A percentile compares a stretch with the other conserved stretches of the same genome.
These are phyloP conservation scores for Agelastica alni DNA, from an alignment of 2,888 invertebrate genomes.

Conservation along the genomic window DNA sequence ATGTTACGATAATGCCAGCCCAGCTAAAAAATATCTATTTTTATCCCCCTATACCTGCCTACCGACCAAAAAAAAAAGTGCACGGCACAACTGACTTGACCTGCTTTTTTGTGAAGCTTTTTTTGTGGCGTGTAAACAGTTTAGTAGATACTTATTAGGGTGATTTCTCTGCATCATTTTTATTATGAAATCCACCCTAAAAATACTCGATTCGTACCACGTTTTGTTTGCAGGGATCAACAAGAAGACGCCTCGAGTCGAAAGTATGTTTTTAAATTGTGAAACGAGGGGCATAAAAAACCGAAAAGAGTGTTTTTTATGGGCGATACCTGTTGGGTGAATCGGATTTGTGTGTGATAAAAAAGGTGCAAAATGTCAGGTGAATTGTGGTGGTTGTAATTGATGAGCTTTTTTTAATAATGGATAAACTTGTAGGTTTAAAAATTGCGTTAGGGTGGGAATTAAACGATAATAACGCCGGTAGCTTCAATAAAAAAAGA, in stretches of 20 bases:
- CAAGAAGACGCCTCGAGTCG: neutral
- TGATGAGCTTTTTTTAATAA: slow-evolving; percentile 29
- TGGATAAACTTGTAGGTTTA: neutral
- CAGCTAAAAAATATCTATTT: slow-evolving; percentile 5
- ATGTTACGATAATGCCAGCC: too few relatives aligned
- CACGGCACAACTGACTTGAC: slow-evolving; percentile 27
- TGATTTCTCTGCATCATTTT: slow-evolving; percentile 48
- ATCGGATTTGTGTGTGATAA: slow-evolving; percentile 29
- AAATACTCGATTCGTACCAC: slow-evolving; percentile 39
- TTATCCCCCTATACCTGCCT: slow-evolving; percentile 8
- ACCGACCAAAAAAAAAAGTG: slow-evolving; percentile 17
- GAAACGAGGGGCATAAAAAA: slow-evolving; percentile 38
- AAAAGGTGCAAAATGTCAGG: slow-evolving; percentile 43
- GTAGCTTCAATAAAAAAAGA: too few relatives aligned
- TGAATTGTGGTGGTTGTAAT: slow-evolving; percentile 37
- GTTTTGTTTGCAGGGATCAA: slow-evolving; percentile 37
- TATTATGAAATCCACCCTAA: slow-evolving; percentile 46
- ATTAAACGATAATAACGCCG: neutral
- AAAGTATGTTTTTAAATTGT: slow-evolving; percentile 20
- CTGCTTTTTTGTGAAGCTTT: slow-evolving; percentile 47
- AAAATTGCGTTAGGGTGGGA: slow-evolving; percentile 6
- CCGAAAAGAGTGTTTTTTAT: slow-evolving; percentile 41
- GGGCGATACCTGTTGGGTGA: slow-evolving; percentile 40
- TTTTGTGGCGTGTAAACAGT: slow-evolving; percentile 52
- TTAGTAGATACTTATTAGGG: slow-evolving; percentile 38